phyloP scores from a whole-genome alignment of 2,113 vertebrate genomes.

The Cyphomyrus discorhynchus region DNA sequence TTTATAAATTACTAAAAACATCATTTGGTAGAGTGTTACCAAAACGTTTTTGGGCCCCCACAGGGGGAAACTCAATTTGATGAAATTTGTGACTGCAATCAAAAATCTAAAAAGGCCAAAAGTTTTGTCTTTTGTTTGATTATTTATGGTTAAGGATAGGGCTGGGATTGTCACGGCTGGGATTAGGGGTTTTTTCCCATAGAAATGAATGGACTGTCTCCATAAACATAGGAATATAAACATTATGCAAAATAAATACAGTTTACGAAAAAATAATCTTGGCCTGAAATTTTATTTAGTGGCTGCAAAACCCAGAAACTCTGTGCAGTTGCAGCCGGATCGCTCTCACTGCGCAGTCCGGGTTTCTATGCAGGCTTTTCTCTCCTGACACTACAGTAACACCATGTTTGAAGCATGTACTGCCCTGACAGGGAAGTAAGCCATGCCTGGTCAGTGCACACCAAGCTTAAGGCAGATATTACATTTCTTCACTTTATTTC shows the following conservation, averaged over 20 bases:
- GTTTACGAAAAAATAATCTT: background rate
- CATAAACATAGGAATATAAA: background rate
- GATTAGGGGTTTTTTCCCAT: background rate
- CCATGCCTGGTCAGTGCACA: background rate
- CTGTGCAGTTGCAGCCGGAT: background rate
- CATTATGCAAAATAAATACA: background rate
- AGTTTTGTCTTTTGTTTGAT: background rate
- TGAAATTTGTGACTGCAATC: background rate
- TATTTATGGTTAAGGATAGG: background rate
- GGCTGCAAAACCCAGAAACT: background rate
- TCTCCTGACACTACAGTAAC: background rate
- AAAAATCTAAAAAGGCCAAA: background rate
- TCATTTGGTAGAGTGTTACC: no score
- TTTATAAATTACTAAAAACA: no score
- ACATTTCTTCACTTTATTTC: background rate
- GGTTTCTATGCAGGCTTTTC: background rate
- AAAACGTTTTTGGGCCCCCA: background rate
- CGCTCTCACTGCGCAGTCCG: background rate
- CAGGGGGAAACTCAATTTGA: background rate
- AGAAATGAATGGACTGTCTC: background rate
- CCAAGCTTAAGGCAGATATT: background rate
- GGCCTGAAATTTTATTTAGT: background rate
- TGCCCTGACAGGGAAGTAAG: background rate
- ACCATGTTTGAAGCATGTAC: background rate
- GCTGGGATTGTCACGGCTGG: background rate